These are phyloP conservation scores for Cirrhinus molitorella DNA, from an alignment of 2,797 vertebrate species.

Conservation along the genomic window DNA sequence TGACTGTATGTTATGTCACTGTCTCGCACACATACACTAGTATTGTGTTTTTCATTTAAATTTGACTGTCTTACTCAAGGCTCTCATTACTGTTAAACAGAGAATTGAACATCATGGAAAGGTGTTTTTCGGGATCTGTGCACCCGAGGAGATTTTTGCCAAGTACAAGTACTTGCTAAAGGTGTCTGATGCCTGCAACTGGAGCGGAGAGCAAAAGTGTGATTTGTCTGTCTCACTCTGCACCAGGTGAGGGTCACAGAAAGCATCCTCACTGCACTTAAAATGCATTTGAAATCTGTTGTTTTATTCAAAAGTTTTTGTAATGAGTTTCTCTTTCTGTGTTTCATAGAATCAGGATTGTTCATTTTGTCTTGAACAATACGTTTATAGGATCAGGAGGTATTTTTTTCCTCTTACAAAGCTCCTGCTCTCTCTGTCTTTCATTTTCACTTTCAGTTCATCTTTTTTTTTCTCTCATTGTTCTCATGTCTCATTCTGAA, in stretches of 20 bases:
- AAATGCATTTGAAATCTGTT: background rate
- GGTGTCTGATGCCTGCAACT: slow-evolving; percentile 81
- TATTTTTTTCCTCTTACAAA: slow-evolving; percentile 38
- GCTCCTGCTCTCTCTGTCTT: background rate
- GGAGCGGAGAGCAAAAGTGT: slow-evolving; percentile 62
- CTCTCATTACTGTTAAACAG: slow-evolving; percentile 60
- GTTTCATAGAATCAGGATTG: slow-evolving; percentile 83
- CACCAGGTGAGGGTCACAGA: slow-evolving; percentile 68
- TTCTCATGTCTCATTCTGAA: background rate
- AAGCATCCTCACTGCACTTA: background rate
- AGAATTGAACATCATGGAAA: slow-evolving; percentile 67
- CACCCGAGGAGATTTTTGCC: slow-evolving; percentile 75
- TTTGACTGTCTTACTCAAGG: background rate
- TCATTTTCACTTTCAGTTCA: background rate
- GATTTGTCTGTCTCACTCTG: slow-evolving; percentile 49
- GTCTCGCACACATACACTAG: background rate
- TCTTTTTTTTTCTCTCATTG: background rate
- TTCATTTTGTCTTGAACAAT: slow-evolving; percentile 81
- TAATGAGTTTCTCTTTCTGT: background rate
- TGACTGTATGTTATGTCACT: slow-evolving; percentile 76
- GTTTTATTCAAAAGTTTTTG: background rate
- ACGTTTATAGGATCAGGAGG: slow-evolving; percentile 76
- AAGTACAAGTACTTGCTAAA: slow-evolving; percentile 84
- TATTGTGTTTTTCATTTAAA: slow-evolving; percentile 1
- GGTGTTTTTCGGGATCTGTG: slow-evolving; percentile 85